Evolutionary conservation across 2,113 vertebrate species (phyloP).

Genomic region (Muntiacus reevesi): DNA sequence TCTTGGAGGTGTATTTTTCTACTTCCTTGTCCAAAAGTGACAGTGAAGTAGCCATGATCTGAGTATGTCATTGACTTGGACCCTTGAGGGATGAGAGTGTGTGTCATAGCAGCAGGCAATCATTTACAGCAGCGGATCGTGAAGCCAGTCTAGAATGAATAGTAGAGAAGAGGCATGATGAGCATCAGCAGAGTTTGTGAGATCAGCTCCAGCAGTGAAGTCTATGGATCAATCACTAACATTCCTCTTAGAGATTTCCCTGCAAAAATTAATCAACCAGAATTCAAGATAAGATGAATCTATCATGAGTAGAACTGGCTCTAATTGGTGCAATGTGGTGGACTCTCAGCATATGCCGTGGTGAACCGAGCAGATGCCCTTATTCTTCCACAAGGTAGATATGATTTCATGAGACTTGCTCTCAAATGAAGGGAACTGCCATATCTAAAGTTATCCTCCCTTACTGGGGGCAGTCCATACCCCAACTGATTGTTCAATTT

Average conservation of each 20-base stretch:
- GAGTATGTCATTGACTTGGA: neutral
- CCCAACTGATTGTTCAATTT: neutral
- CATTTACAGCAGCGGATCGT: neutral
- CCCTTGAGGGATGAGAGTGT: neutral
- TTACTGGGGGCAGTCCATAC: neutral
- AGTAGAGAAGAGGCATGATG: neutral
- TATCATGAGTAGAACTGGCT: neutral
- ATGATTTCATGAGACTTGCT: neutral
- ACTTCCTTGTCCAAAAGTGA: neutral
- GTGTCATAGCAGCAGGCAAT: neutral
- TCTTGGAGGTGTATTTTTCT: neutral
- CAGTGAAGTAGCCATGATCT: neutral
- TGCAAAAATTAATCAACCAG: neutral
- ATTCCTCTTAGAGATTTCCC: neutral
- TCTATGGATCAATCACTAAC: neutral
- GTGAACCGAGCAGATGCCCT: neutral
- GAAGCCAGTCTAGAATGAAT: neutral
- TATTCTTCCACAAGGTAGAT: neutral
- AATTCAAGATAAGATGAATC: neutral
- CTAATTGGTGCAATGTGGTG: neutral
- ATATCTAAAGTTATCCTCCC: neutral
- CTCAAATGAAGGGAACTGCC: neutral
- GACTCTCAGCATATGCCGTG: neutral
- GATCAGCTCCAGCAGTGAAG: neutral
- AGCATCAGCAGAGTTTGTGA: neutral